Conservation (phyloP, 2,888 invertebrate species). For the Meiosimyza platycephala region DNA sequence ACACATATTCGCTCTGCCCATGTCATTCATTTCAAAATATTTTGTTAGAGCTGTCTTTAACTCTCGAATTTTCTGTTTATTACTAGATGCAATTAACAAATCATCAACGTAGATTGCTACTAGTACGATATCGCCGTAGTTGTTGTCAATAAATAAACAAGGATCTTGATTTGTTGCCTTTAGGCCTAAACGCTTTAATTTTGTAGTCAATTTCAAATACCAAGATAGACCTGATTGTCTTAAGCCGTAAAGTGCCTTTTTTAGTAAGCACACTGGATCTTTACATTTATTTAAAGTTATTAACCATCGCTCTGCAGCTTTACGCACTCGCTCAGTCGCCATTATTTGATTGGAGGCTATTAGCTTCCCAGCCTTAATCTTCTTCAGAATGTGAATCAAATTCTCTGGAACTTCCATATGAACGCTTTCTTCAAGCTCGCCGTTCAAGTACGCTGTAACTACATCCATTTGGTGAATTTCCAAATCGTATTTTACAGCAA, state of each 20-base stretch:
- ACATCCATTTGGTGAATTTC: conserved; percentile 7
- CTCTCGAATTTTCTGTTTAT: conserved; percentile 30
- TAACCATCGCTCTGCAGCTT: conserved; percentile 16
- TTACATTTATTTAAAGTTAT: not conserved
- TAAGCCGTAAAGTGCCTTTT: conserved; percentile 40
- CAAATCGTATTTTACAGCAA: not conserved
- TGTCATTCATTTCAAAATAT: conserved; percentile 44
- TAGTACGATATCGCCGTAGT: conserved; percentile 38
- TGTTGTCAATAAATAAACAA: conserved; percentile 39
- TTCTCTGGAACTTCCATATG: conserved; percentile 14
- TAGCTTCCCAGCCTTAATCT: conserved; percentile 15
- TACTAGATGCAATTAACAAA: conserved; percentile 42
- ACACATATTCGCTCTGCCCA: conserved; percentile 40
- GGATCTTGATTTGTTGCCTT: conserved; percentile 39
- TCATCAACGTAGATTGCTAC: conserved; percentile 45
- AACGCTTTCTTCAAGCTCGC: not conserved
- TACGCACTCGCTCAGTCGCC: not conserved
- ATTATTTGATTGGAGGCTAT: too few relatives aligned
- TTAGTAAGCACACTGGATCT: conserved; percentile 27
- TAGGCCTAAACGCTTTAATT: conserved; percentile 36
- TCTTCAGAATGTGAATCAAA: not conserved
- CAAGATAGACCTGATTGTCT: conserved; percentile 43
- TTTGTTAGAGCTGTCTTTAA: conserved; percentile 34
- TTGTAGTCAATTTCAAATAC: conserved; percentile 35
- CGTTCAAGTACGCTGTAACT: not conserved